A percentile compares a stretch with the other conserved stretches of the same genome.
Evolutionary conservation across 2,797 vertebrate genomes (phyloP).

Genomic region (Scarus forsteni): DNA sequence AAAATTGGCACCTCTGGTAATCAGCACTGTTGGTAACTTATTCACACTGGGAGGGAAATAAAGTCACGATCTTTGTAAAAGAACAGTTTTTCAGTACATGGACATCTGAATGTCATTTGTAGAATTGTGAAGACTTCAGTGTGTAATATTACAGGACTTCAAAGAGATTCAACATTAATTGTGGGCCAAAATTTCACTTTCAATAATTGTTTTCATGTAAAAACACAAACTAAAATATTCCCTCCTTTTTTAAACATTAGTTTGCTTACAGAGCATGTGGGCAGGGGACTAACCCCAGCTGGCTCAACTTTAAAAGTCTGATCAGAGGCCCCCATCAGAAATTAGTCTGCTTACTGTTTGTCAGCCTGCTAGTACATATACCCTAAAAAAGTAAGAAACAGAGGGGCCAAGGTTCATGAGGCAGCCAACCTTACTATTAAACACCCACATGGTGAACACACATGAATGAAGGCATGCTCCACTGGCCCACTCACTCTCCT

Average conservation of each 20-base stretch:
- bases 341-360: slow-evolving; percentile 2
- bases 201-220: slow-evolving; percentile 16
- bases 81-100: no score
- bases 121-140: no score
- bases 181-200: slow-evolving; percentile 1
- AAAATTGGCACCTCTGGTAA: no score
- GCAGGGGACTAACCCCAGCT: slow-evolving; percentile 32
- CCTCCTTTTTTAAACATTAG: not conserved
- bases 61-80: no score
- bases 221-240: not conserved
- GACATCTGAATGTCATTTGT: no score
- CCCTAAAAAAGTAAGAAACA: not conserved
- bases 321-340: slow-evolving; percentile 27
- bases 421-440: not conserved
- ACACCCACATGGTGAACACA: not conserved
- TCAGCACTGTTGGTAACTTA: no score
- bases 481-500: not conserved
- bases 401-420: not conserved
- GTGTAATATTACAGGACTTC: not conserved
- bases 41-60: no score
- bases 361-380: not conserved
- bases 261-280: slow-evolving; percentile 19
- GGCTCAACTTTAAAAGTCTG: slow-evolving; percentile 36
- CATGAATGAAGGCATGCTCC: not conserved
- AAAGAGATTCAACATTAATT: no score